phyloP scores from a whole-genome alignment of 2,113 vertebrate genomes.

The Leptosomus discolor region DNA sequence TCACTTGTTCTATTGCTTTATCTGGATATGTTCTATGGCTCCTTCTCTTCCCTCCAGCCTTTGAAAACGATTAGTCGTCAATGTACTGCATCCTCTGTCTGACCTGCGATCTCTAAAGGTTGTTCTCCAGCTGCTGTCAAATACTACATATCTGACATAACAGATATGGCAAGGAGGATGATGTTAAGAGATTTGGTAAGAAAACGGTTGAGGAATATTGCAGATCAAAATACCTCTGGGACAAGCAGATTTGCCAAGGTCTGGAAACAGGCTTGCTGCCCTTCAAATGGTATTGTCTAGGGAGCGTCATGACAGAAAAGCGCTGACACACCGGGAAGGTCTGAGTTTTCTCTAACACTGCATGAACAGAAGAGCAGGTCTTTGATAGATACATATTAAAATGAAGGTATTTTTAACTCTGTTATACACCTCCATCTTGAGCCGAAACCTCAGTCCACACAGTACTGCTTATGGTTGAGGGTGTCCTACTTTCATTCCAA shows the following conservation, averaged over 20 bases:
- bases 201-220: background rate
- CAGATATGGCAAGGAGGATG: background rate
- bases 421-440: background rate
- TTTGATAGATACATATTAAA: background rate
- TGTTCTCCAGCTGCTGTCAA: background rate
- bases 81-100: background rate
- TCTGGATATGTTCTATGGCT: background rate
- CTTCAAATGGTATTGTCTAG: background rate
- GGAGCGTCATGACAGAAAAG: background rate
- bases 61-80: background rate
- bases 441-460: background rate
- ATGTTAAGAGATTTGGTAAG: background rate
- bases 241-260: background rate
- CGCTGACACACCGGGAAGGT: background rate
- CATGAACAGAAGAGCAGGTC: background rate
- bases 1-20: background rate
- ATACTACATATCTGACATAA: background rate
- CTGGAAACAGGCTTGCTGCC: background rate
- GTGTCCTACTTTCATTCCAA: background rate
- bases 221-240: background rate
- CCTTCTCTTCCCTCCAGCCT: background rate
- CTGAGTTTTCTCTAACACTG: background rate
- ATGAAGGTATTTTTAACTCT: background rate
- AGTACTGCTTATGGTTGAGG: background rate
- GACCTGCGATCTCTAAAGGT: background rate